These are phyloP conservation scores for Bombus confusus DNA, from an alignment of 1,140 invertebrate genomes.

Conservation along the genomic window DNA sequence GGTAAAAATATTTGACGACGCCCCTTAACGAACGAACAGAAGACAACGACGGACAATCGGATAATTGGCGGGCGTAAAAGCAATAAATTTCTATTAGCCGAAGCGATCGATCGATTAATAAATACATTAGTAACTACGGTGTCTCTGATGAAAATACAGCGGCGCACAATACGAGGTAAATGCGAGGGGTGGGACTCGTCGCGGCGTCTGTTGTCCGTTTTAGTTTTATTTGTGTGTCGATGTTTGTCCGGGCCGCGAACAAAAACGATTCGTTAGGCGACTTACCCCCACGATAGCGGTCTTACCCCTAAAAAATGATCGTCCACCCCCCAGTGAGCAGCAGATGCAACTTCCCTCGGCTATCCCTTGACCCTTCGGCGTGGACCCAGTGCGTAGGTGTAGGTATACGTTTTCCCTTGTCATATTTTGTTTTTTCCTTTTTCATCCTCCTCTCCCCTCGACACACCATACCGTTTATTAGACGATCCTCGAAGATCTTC, in stretches of 20 bases:
- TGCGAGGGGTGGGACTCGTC: constrained; percentile 8
- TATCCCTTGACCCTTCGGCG: constrained; percentile 26
- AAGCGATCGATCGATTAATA: constrained; percentile 23
- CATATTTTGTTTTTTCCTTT: constrained; percentile 25
- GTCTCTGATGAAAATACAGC: constrained; percentile 16
- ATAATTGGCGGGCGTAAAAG: background rate
- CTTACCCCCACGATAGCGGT: constrained; percentile 58
- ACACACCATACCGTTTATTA: constrained; percentile 42
- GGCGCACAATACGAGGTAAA: constrained; percentile 7
- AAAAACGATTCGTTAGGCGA: constrained; percentile 67
- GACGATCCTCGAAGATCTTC: constrained; percentile 21
- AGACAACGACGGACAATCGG: background rate
- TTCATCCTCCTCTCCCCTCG: constrained; percentile 5
- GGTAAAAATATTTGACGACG: background rate
- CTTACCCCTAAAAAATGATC: constrained; percentile 73
- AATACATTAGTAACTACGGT: background rate
- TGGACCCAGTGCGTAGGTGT: constrained; percentile 48
- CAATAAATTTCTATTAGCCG: constrained; percentile 35
- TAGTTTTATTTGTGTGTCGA: constrained; percentile 47
- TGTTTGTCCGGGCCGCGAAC: constrained; percentile 58
- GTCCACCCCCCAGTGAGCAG: constrained; percentile 62
- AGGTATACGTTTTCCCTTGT: constrained; percentile 25
- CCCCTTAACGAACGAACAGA: background rate
- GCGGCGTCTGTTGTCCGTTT: constrained; percentile 34
- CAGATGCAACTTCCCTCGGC: constrained; percentile 70